Percentiles rank a stretch among this genome's conserved stretches.
Conservation (phyloP, 2,113 vertebrate species). For the Hypanus sabinus region DNA sequence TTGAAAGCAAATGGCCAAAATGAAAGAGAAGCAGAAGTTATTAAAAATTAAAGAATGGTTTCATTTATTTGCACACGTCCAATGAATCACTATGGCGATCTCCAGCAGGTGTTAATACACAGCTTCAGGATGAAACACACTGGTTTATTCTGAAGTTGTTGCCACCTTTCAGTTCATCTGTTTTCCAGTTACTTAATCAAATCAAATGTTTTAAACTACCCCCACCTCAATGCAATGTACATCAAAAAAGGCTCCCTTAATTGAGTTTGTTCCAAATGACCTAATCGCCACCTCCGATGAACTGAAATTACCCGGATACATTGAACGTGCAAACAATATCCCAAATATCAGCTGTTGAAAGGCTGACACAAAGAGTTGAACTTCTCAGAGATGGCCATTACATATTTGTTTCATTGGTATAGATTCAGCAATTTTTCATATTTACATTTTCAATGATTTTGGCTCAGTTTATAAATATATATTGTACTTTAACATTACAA, state of each 20-base stretch:
- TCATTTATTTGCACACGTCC: not conserved
- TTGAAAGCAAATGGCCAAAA: not conserved
- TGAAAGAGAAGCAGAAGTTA: not conserved
- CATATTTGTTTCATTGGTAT: not conserved
- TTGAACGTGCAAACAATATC: not conserved
- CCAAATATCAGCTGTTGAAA: not conserved
- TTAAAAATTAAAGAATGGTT: not conserved
- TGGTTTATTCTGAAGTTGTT: slow-evolving; percentile 1
- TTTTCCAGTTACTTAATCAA: slow-evolving; percentile 32
- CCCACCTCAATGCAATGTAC: not conserved
- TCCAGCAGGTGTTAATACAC: not conserved
- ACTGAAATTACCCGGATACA: not conserved
- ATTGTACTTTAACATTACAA: not conserved
- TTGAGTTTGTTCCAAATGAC: not conserved
- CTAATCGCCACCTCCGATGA: not conserved
- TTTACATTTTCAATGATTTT: not conserved
- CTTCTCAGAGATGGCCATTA: not conserved
- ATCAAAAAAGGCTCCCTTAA: slow-evolving; percentile 25
- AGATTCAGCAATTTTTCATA: not conserved
- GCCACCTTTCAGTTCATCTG: not conserved
- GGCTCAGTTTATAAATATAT: not conserved
- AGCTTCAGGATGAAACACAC: not conserved
- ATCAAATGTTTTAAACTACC: not conserved
- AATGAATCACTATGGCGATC: not conserved
- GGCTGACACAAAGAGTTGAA: not conserved